Percentiles rank a stretch among this genome's conserved stretches.
Evolutionary conservation across 2,113 vertebrate species (phyloP).

Genomic region (Leptodactylus fuscus): DNA sequence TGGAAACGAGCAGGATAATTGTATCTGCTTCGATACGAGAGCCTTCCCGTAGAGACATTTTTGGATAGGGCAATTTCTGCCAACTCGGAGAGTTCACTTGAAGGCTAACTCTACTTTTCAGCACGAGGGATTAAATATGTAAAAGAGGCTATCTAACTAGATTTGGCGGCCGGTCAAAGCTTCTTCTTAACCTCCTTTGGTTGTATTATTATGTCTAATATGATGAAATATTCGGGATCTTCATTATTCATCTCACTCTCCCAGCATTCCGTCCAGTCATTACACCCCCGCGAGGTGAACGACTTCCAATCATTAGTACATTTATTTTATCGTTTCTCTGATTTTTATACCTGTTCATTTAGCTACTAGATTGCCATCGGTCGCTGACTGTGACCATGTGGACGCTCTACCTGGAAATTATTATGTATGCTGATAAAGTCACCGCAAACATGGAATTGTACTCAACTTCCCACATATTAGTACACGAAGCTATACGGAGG

Average conservation of each 20-base stretch:
- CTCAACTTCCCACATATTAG: too few relatives aligned
- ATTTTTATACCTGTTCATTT: background rate
- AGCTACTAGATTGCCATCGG: too few relatives aligned
- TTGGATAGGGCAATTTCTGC: background rate
- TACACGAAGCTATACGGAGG: too few relatives aligned
- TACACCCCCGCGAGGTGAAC: background rate
- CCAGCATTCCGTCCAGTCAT: background rate
- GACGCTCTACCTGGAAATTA: too few relatives aligned
- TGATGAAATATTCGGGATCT: background rate
- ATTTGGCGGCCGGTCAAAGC: background rate
- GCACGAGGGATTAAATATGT: constrained; percentile 10
- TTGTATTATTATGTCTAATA: background rate
- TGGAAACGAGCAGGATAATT: background rate
- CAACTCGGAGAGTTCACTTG: background rate
- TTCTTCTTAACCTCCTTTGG: background rate
- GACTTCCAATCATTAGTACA: background rate
- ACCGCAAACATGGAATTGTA: too few relatives aligned
- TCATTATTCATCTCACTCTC: background rate
- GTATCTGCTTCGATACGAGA: background rate
- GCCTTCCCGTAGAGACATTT: background rate
- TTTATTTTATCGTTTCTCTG: background rate
- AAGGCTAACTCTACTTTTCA: constrained; percentile 8
- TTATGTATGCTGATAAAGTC: too few relatives aligned
- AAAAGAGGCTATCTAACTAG: background rate
- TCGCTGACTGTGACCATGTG: too few relatives aligned